A percentile compares a stretch with the other conserved stretches of the same genome.
These are phyloP conservation scores for Epizoanthus scotinus DNA, from an alignment of 92 coral and sea anemone genomes.

Conservation along the genomic window DNA sequence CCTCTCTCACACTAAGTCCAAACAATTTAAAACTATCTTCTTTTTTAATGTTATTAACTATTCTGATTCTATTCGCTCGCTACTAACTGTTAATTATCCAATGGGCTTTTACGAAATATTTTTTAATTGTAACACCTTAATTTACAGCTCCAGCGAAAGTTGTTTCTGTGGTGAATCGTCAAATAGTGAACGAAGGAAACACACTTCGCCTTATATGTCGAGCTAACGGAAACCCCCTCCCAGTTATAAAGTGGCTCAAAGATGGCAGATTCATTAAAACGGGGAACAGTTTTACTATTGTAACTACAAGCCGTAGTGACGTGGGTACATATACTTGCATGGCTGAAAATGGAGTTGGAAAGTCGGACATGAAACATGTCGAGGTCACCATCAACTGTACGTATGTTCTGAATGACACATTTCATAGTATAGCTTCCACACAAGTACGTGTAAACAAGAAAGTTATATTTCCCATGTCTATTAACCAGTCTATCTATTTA, in stretches of 20 bases:
- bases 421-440: too few relatives aligned
- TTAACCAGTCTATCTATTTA: too few relatives aligned
- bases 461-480: too few relatives aligned
- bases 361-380: neutral
- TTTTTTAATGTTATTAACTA: too few relatives aligned
- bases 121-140: neutral
- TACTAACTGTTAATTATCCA: too few relatives aligned
- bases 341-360: conserved; percentile 27
- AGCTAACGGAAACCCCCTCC: conserved; percentile 15
- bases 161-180: neutral
- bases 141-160: conserved; percentile 18
- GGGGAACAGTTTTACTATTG: neutral
- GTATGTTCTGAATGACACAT: neutral
- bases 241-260: conserved; percentile 25
- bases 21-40: too few relatives aligned
- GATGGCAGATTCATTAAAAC: neutral
- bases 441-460: too few relatives aligned
- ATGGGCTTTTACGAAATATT: neutral
- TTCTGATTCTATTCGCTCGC: too few relatives aligned
- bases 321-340: conserved; percentile 1
- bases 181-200: neutral
- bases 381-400: conserved; percentile 15
- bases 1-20: too few relatives aligned
- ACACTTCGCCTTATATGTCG: neutral
- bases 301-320: neutral